These are phyloP conservation scores for Lasioglossum pauxillum DNA, from an alignment of 2,888 invertebrate genomes.

Conservation along the genomic window DNA sequence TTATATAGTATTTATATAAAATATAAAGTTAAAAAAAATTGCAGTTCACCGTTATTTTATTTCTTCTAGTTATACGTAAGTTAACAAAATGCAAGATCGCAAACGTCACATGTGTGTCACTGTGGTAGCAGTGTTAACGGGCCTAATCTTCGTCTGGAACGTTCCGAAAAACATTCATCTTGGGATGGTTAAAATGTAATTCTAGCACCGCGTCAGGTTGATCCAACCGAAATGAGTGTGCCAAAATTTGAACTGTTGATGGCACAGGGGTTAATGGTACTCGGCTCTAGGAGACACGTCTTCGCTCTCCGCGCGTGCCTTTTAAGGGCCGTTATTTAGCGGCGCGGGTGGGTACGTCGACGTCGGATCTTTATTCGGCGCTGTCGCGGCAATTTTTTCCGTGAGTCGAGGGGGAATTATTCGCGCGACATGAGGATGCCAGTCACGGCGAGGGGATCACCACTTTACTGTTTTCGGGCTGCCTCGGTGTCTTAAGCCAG, in stretches of 20 bases:
- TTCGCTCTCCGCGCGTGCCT: neutral
- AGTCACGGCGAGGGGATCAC: constrained; percentile 63
- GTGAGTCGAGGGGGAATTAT: constrained; percentile 50
- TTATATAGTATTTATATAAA: no score
- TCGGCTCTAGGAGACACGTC: constrained; percentile 6
- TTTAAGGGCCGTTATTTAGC: neutral
- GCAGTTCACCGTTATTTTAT: no score
- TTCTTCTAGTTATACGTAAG: no score
- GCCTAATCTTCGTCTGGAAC: neutral
- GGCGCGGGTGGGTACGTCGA: neutral
- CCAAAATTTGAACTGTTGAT: constrained; percentile 5
- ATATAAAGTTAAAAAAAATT: no score
- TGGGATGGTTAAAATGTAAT: neutral
- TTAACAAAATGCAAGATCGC: no score
- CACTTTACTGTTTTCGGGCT: constrained; percentile 69
- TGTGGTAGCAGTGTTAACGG: neutral
- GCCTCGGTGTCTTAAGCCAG: constrained; percentile 67
- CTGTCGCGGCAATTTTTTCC: constrained; percentile 27
- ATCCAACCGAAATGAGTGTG: neutral
- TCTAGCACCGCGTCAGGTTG: neutral
- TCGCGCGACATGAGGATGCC: constrained; percentile 56
- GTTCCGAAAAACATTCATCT: neutral
- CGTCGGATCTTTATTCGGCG: constrained; percentile 19
- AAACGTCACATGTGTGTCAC: neutral
- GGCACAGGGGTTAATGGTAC: neutral